phyloP scores from a whole-genome alignment of 2,888 invertebrate species.

The Mayetiola destructor region DNA sequence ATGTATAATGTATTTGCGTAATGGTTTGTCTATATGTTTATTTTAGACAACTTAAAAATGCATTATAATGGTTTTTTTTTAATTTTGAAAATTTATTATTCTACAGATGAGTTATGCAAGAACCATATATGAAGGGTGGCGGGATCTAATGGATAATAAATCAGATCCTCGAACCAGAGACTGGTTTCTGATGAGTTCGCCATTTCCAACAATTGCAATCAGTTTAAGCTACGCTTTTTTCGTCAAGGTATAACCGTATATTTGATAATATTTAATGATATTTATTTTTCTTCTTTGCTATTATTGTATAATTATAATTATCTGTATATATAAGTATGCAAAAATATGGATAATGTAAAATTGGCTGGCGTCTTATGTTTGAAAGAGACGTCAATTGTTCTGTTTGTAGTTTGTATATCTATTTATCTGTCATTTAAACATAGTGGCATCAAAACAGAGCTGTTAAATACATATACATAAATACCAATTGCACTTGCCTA shows the following conservation, averaged over 20 bases:
- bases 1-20: too few relatives aligned
- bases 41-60: neutral
- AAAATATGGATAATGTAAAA: neutral
- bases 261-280: neutral
- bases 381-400: too few relatives aligned
- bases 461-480: too few relatives aligned
- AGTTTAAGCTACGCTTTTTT: constrained; percentile 60
- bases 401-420: too few relatives aligned
- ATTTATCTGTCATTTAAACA: too few relatives aligned
- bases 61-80: neutral
- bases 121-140: constrained; percentile 34
- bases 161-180: constrained; percentile 67
- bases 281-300: neutral
- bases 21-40: neutral
- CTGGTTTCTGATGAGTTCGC: constrained; percentile 71
- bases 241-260: constrained; percentile 42
- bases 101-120: constrained; percentile 29
- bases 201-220: constrained; percentile 60
- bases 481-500: too few relatives aligned
- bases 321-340: neutral
- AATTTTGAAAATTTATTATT: neutral
- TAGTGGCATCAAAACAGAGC: too few relatives aligned
- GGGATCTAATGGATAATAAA: constrained; percentile 68
- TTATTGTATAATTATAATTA: neutral
- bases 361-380: too few relatives aligned